A percentile compares a stretch with the other conserved stretches of the same genome.
These are phyloP conservation scores for Pachycephus smyrnensis DNA, from an alignment of 2,888 invertebrate genomes.

Conservation along the genomic window DNA sequence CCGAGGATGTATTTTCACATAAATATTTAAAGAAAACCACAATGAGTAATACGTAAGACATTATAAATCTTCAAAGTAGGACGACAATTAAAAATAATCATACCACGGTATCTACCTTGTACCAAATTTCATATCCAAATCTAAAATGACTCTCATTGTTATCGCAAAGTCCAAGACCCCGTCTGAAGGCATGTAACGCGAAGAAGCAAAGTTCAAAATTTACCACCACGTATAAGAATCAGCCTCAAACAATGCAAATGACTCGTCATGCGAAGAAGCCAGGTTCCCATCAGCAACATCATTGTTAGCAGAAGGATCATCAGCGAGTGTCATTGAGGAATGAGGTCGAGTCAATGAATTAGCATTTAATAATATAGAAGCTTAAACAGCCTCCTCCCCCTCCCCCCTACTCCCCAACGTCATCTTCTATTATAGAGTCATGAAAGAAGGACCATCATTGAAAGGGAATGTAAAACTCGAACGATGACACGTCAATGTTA, in stretches of 20 bases:
- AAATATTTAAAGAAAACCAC: not conserved
- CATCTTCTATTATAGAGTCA: not conserved
- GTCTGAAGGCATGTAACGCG: not conserved
- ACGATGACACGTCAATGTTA: constrained; percentile 4
- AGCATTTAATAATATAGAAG: constrained; percentile 37
- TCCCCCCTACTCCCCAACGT: not conserved
- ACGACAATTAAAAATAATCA: not conserved
- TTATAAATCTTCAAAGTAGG: not conserved
- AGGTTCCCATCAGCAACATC: constrained; percentile 16
- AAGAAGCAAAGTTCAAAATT: not conserved
- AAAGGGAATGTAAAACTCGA: constrained; percentile 2
- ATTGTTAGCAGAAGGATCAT: constrained; percentile 1
- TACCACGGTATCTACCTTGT: not conserved
- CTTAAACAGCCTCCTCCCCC: not conserved
- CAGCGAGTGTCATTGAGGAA: constrained; percentile 41
- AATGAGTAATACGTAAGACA: not conserved
- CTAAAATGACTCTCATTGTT: not conserved
- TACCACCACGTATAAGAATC: not conserved
- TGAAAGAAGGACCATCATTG: not conserved
- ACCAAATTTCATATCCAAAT: not conserved
- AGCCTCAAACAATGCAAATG: not conserved
- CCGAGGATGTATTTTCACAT: not conserved
- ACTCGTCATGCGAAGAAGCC: constrained; percentile 10
- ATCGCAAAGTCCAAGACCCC: not conserved
- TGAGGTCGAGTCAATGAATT: constrained; percentile 34